Evolutionary conservation across 2,113 vertebrate genomes (phyloP), one percentile per base, ranked within the genome.

Genomic region (Gorsachius goisagi): DNA sequence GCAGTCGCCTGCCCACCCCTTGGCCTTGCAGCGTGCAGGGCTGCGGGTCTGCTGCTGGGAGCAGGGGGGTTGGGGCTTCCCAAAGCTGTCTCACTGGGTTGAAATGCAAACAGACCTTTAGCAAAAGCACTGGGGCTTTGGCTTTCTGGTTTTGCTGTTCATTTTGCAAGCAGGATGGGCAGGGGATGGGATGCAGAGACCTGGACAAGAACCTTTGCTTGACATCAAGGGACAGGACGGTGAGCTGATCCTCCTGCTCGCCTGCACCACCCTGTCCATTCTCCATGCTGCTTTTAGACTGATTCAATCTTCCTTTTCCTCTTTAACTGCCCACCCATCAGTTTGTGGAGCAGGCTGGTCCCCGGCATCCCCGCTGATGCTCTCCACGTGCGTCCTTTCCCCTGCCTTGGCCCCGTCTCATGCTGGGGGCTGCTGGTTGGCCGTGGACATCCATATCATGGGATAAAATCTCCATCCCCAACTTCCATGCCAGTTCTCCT

Each of bases 251-350:
- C 72, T 63, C 0, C 5, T 9, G 39, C 63, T 53, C 4, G 0
- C 37, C 28, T 35, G 33, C 33, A 47, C 2, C 4, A 19, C 15
- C 39, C 39, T 3, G 2, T 47, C 33, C 0, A 0, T 50, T 78
- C 33, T 81, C 45, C 69, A 22, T 30, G 45, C 52, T 60, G 59
- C 7, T 69, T 76, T 71, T 55, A 19, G 3, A 5, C 30, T 7
- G 20, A 20, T 68, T 59, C 58, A 21, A 6, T 19, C n/a, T 41
- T 60, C 66, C 9, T 68, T 68, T 63, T 35, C 63, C 75, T 47
- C 32, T 47, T 55, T 47, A 53, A 12, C 17, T 44, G 15, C 35
- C 71, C 30, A 11, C 24, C 12, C 1, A 0, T 1, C 5, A 58
- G n/a, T 47, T 24, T 28, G 19, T 45, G 74, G 50, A 35, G 18